Evolutionary conservation across 2,888 invertebrate genomes (phyloP).

Genomic region (Cephus sareptanus): DNA sequence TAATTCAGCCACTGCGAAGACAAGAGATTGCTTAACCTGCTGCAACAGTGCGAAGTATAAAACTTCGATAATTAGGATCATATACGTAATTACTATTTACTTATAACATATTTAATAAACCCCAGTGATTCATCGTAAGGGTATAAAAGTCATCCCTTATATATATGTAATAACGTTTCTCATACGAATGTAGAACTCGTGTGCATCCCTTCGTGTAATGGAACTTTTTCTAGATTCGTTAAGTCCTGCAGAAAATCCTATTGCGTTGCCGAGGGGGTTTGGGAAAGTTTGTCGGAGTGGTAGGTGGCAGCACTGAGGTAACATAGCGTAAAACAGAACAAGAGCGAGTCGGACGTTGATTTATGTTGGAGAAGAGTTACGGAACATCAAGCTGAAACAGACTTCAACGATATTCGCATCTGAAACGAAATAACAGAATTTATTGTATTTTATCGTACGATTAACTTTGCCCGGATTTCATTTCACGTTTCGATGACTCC

Average conservation of each 20-base stretch:
- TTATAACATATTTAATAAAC: background rate
- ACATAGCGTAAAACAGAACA: background rate
- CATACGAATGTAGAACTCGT: background rate
- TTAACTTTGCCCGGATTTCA: constrained; percentile 45
- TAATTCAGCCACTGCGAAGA: constrained; percentile 8
- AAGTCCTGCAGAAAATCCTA: background rate
- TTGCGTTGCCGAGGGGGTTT: background rate
- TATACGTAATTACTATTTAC: constrained; percentile 9
- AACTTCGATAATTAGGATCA: constrained; percentile 32
- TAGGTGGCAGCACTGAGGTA: background rate
- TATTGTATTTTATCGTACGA: background rate
- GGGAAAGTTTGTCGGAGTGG: background rate
- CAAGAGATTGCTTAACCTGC: background rate
- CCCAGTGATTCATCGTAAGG: background rate
- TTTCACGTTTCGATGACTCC: constrained; percentile 49
- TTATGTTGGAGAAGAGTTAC: background rate
- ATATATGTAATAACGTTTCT: background rate
- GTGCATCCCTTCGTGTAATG: background rate
- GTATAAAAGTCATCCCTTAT: background rate
- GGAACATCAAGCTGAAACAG: background rate
- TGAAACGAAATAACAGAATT: background rate
- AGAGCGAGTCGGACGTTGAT: background rate
- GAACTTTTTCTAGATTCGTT: background rate
- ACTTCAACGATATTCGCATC: background rate
- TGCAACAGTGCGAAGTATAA: background rate